Base-by-base conservation (phyloP, 2,797 vertebrate genomes). In the Hypotaenidia okinawae region DNA sequence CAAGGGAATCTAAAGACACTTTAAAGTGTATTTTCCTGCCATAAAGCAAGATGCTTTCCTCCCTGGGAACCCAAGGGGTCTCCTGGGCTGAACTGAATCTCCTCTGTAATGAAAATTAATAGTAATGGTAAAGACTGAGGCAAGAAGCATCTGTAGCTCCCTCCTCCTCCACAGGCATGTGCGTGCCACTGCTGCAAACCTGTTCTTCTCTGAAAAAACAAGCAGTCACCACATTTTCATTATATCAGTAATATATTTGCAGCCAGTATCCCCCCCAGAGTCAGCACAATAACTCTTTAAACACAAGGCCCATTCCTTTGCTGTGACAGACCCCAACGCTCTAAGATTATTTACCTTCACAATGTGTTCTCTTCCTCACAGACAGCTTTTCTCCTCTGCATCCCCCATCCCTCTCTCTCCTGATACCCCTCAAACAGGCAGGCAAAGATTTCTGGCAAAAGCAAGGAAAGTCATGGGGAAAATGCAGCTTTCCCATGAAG, bases 31-130 rank as follows among this genome's bases (percentile, higher is more conserved):
- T 76, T 80, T 95, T 79, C 66, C 73, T 58, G 49, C 77, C 47
- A 57, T 67, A 86, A 90, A 91, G 21, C 10, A 6, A 85, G 57
- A 51, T 4, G 8, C 23, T 86, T 93, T 22, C 33, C 72, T 70
- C 84, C 49, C 51, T 62, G 59, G 76, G 73, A 93, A 69, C 80
- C 47, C 57, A 77, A 81, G 58, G 18, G 28, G 33, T 43, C 94
- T 95, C 90, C 64, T 82, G 89, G 88, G 76, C 59, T 39, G 55
- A 90, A 84, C 82, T 89, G 49, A 21, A 75, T 92, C 93, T 97
- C 81, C 68, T 93, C 79, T 87, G 19, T 87, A 87, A 96, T 96
- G 94, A 97, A 90, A 96, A 92, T 93, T 70, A 96, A 90, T 91
- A 22, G 47, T 30, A 32, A 81, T 16, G 30, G 66, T 63, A 59